These are phyloP conservation scores for Promerops cafer DNA, from an alignment of 2,113 vertebrate species.

Conservation along the genomic window DNA sequence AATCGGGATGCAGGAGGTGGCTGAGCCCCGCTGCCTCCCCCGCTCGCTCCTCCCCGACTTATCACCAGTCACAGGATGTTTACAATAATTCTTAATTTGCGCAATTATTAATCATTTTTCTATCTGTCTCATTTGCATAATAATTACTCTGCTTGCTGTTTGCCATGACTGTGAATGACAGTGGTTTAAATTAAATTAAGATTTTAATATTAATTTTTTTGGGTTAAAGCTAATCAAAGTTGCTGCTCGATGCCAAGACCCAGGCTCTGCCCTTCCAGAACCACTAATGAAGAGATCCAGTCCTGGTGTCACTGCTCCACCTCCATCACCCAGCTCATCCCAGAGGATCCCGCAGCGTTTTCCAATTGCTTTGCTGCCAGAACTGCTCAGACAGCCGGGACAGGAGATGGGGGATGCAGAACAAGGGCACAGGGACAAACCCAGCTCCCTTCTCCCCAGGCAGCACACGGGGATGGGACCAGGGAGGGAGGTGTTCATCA, in stretches of 20 bases:
- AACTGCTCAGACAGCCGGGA: background rate
- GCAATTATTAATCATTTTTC: constrained; percentile 82
- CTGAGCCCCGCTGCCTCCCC: constrained; percentile 19
- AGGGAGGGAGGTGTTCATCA: background rate
- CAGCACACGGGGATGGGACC: fast-evolving
- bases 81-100: constrained; percentile 80
- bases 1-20: constrained; percentile 30
- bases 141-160: constrained; percentile 73
- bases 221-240: constrained; percentile 58
- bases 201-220: constrained; percentile 61
- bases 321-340: background rate
- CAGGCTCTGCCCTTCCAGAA: background rate
- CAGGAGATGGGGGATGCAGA: background rate
- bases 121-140: constrained; percentile 80
- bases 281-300: background rate
- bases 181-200: constrained; percentile 76
- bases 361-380: background rate
- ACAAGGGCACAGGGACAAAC: background rate
- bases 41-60: constrained; percentile 47
- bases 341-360: fast-evolving
- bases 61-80: constrained; percentile 77
- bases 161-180: constrained; percentile 72
- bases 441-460: background rate
- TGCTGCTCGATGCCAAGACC: background rate
- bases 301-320: fast-evolving